Evolutionary conservation across 1,140 invertebrate species (phyloP), one percentile per base, ranked within the genome.

Genomic region (Magallana ariakensis): DNA sequence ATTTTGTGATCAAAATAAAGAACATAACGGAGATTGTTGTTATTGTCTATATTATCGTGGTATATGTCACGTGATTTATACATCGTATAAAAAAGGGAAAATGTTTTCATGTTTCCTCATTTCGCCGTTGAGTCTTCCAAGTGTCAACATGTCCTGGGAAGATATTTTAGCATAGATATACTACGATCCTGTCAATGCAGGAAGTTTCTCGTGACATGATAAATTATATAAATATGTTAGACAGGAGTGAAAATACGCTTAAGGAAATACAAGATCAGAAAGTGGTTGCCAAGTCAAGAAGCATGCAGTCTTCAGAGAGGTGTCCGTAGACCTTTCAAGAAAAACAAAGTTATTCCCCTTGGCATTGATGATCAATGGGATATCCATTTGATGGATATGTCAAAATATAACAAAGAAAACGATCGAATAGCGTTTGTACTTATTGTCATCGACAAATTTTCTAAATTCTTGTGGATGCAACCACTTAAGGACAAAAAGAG

Each of bases 201-300:
- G 56, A 8, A 84, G 81, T 60, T 83, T 80, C 46, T 33, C 75
- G 3, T 80, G 85, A 13, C 58, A 56, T 3, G 80, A 87, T 19
- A 87, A 83, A 87, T 22, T 87, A 7, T 84, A 75, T 53, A 54
- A 58, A 84, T 83, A 53, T 56, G 81, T 75, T 1, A 19, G 53
- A 13, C 83, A 80, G 56, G 86, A 75, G 5, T 58, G 60, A 75
- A 87, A 87, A 75, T 87, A n/a, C 54, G 81, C 83, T 33, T 54
- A 6, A 82, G 62, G 53, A 83, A 46, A 55, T 83, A 83, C 57
- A 83, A 87, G 26, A 87, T 87, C 2, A 83, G 60, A 83, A 87
- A 87, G 56, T 75, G 86, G 86, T 82, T 83, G 57, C 81, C 55
- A 19, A 16, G 81, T 70, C 81, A 87, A 83, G 62, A 70, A 70